Evolutionary conservation across 1,140 invertebrate genomes (phyloP).

Genomic region (Tetraneura akinire): DNA sequence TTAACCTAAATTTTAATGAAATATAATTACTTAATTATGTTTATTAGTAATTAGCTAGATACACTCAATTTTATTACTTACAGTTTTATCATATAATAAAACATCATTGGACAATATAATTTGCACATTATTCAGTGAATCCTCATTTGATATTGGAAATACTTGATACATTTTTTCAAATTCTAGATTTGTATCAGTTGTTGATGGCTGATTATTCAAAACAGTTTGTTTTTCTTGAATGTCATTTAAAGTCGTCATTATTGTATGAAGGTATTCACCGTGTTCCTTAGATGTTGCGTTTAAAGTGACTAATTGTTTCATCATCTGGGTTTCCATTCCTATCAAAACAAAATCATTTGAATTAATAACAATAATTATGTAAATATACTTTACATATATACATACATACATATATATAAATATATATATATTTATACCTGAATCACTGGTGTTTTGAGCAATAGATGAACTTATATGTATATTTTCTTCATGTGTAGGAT

Average conservation of each 20-base stretch:
- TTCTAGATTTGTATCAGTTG: not conserved
- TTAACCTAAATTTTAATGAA: not conserved
- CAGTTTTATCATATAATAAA: not conserved
- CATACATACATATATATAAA: not conserved
- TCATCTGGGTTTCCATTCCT: not conserved
- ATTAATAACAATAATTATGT: not conserved
- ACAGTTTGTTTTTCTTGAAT: not conserved
- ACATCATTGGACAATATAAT: not conserved
- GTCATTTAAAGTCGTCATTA: not conserved
- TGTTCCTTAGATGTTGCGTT: not conserved
- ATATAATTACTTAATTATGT: not conserved
- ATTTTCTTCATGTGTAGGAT: too few relatives aligned
- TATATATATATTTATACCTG: not conserved
- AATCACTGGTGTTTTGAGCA: not conserved
- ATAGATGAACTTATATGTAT: not conserved
- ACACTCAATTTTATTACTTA: not conserved
- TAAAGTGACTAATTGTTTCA: not conserved
- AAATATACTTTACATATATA: not conserved
- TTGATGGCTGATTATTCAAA: not conserved
- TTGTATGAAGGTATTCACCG: not conserved
- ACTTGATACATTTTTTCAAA: not conserved
- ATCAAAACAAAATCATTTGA: not conserved
- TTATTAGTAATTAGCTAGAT: not conserved
- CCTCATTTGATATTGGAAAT: constrained; percentile 1
- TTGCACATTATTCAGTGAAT: not conserved